phyloP scores from a whole-genome alignment of 2,113 vertebrate species.

The Dromas ardeola region DNA sequence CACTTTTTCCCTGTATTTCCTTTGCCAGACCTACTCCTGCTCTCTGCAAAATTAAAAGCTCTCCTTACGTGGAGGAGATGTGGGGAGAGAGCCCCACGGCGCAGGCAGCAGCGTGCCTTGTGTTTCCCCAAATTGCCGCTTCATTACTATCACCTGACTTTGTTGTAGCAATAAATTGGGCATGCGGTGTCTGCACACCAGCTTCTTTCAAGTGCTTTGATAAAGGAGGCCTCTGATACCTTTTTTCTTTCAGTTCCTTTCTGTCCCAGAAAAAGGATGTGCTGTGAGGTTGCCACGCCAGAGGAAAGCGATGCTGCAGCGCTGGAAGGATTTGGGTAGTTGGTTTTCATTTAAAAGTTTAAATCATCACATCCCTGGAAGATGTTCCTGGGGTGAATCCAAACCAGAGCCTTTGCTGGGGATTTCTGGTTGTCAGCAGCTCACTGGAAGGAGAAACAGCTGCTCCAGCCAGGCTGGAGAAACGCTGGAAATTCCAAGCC shows the following conservation, averaged over 20 bases:
- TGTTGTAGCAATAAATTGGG: slow-evolving; percentile 44
- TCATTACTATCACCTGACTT: neutral
- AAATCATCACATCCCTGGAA: neutral
- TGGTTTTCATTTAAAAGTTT: slow-evolving; percentile 7
- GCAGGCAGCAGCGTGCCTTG: neutral
- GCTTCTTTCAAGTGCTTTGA: slow-evolving; percentile 43
- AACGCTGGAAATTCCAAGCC: neutral
- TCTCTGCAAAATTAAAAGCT: neutral
- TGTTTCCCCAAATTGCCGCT: neutral
- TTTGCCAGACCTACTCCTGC: neutral
- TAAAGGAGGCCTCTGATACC: slow-evolving; percentile 19
- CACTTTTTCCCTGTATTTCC: neutral
- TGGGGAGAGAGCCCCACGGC: neutral
- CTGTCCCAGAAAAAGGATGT: neutral
- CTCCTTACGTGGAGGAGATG: neutral
- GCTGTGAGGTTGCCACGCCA: neutral
- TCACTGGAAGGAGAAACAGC: neutral
- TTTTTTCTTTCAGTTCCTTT: neutral
- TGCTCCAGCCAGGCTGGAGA: neutral
- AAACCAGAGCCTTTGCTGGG: neutral
- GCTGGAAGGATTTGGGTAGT: neutral
- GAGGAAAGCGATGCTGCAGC: rapidly evolving
- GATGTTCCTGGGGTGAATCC: neutral
- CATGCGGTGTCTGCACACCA: neutral
- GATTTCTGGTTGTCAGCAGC: neutral